A percentile compares a stretch with the other conserved stretches of the same genome.
These are phyloP conservation scores for Cetonia aurata DNA, from an alignment of 2,888 invertebrate species.

Conservation along the genomic window DNA sequence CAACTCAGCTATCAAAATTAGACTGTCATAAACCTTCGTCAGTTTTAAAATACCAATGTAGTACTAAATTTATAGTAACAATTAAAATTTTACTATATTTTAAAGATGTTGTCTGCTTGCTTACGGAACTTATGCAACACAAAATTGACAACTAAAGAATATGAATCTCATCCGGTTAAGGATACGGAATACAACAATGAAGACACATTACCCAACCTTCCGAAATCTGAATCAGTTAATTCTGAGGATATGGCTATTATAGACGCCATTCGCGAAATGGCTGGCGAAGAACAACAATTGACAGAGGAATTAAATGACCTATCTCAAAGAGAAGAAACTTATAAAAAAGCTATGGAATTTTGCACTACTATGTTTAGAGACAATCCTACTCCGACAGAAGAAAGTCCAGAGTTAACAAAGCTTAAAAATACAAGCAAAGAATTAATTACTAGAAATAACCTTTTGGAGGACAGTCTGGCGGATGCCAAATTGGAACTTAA, in stretches of 20 bases:
- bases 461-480: conserved; percentile 13
- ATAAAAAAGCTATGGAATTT: conserved; percentile 18
- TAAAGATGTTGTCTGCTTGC: conserved; percentile 18
- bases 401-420: conserved; percentile 3
- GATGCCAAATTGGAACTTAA: conserved; percentile 30
- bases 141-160: conserved; percentile 1
- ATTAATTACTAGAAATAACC: conserved; percentile 7
- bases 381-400: neutral
- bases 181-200: conserved; percentile 8
- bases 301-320: conserved; percentile 19
- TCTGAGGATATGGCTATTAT: conserved; percentile 27
- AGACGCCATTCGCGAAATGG: conserved; percentile 25
- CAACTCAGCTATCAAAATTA: too few relatives aligned
- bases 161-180: conserved; percentile 25
- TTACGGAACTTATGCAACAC: conserved; percentile 12
- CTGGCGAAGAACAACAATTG: conserved; percentile 16
- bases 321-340: conserved; percentile 13
- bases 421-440: conserved; percentile 15
- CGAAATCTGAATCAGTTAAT: conserved; percentile 23
- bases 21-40: too few relatives aligned
- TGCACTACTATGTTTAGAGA: conserved; percentile 13
- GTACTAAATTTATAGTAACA: neutral
- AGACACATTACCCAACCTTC: neutral
- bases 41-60: conserved; percentile 4
- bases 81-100: neutral